Conservation (phyloP, 2,888 invertebrate genomes). For the Poecilus cupreus region DNA sequence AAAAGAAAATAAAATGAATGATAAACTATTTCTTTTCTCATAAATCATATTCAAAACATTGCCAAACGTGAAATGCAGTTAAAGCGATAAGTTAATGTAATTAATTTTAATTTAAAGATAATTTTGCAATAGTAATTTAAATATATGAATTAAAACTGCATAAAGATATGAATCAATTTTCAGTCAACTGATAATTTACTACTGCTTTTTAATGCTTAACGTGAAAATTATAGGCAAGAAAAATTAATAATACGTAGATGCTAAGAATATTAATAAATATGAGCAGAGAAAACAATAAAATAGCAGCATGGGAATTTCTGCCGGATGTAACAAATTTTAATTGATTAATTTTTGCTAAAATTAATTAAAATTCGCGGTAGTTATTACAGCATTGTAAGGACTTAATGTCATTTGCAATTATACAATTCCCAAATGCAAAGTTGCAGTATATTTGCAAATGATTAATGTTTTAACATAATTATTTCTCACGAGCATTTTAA, state of each 20-base stretch:
- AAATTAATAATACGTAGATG: slow-evolving; percentile 11
- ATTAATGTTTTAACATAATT: neutral
- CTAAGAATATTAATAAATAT: slow-evolving; percentile 35
- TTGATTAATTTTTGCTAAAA: slow-evolving; percentile 28
- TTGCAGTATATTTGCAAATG: neutral
- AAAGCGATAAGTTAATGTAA: neutral
- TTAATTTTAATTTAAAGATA: slow-evolving; percentile 33
- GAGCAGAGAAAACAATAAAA: slow-evolving; percentile 28
- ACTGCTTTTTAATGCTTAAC: slow-evolving; percentile 4
- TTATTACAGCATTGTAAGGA: slow-evolving; percentile 6
- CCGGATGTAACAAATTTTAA: slow-evolving; percentile 37
- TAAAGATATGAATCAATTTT: slow-evolving; percentile 38
- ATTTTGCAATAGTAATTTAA: slow-evolving; percentile 18
- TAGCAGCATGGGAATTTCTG: slow-evolving; percentile 32
- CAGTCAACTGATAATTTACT: slow-evolving; percentile 26
- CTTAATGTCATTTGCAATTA: neutral
- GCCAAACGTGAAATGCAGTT: neutral
- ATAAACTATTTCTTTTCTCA: neutral
- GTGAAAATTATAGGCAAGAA: slow-evolving; percentile 22
- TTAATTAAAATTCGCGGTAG: slow-evolving; percentile 26
- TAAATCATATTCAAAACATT: neutral
- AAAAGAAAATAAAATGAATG: too few species aligned
- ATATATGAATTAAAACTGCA: slow-evolving; percentile 43
- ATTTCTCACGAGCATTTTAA: too few species aligned
- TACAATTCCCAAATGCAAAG: neutral